Evolutionary conservation across 23 tunicate species (phyloP).

Genomic region (Ciona savignyi): DNA sequence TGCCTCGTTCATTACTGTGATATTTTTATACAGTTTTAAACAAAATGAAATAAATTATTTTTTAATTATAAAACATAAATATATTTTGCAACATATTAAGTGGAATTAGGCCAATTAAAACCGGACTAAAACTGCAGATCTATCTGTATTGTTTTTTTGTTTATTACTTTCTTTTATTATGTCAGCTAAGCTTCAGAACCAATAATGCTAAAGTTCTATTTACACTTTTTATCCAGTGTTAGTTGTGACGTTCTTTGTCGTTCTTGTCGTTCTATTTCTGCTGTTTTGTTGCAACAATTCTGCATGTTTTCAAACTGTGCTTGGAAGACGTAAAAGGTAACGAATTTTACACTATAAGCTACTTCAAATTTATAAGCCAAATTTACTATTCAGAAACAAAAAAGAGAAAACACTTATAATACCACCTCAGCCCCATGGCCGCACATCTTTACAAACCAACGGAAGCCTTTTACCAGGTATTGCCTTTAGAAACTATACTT

Average conservation of each 20-base stretch:
- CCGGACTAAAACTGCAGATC: no score
- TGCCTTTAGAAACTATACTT: no score
- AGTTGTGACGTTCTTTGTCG: background rate
- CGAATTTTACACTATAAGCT: background rate
- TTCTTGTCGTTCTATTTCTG: background rate
- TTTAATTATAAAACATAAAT: no score
- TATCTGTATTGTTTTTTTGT: no score
- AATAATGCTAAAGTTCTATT: background rate
- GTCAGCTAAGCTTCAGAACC: background rate
- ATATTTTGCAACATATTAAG: no score
- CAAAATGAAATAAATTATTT: no score
- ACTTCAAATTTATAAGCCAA: background rate
- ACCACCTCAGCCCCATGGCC: background rate
- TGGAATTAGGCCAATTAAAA: background rate
- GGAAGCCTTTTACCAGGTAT: background rate
- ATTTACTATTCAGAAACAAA: background rate
- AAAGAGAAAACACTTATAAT: background rate
- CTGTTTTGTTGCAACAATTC: background rate
- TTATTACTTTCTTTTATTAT: no score
- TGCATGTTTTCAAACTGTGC: background rate
- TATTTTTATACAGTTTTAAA: no score
- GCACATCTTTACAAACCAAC: background rate
- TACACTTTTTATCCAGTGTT: background rate
- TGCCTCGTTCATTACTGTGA: no score
- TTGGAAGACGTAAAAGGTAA: background rate